Base-by-base conservation (phyloP, 2,888 invertebrate genomes). In the Hylaea fasciaria region DNA sequence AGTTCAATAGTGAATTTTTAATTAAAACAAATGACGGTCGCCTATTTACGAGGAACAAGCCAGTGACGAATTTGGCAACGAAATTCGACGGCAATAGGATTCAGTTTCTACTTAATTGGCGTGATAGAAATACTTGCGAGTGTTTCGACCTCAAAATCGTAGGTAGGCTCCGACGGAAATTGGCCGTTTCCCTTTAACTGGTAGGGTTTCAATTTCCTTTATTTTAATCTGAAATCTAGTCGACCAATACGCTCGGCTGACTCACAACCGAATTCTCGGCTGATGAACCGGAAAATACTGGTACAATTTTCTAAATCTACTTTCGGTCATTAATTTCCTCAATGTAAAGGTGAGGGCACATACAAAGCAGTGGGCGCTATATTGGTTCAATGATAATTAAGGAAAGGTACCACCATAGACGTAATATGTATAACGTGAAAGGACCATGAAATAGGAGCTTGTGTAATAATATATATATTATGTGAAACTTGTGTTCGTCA, bases 131-230 rank as follows among this genome's bases (percentile, higher is more conserved):
- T 29, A 22, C 14, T 59, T 17, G 11, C 22, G 5, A 45, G 35
- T 43, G 55, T 43, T 50, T 53, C 44, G 41, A 51, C 56, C 55
- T 51, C 51, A 56, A 55, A 60, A 41, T 48, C 45, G 55, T 66
- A 62, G 69, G 64, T 66, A 41, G 60, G 32, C 52, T 14, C 60
- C 53, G 45, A 28, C 69, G 76, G 77, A 81, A 78, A 81, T 81
- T 77, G 78, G 69, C 72, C 74, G 71, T 78, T 80, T 78, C 74
- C 76, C 70, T 68, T 72, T 72, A 73, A 32, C 72, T 67, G 71
- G 65, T 50, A 52, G 52, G 62, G 64, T 68, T 68, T 72, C 71
- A 71, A 73, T 75, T 78, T 70, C 71, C 75, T 73, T 73, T 73
- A 75, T 74, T 78, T 76, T 74, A 76, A 76, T 79, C 67, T 71